Conservation (phyloP, 2,113 vertebrate genomes). For the Stomatorhinus ivindoensis region DNA sequence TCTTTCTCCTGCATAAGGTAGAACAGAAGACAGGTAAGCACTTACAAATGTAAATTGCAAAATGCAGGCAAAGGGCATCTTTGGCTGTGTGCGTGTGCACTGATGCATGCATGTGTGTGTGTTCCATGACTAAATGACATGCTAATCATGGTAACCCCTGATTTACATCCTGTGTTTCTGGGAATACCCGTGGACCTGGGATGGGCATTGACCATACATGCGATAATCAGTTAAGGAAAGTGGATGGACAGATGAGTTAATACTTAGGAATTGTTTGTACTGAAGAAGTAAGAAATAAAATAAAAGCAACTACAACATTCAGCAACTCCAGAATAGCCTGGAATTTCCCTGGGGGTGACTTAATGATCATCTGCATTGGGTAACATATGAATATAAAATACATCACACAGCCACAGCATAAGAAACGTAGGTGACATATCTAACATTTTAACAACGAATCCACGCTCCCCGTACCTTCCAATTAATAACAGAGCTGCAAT, state of each 20-base stretch:
- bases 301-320: neutral
- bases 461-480: too few relatives aligned
- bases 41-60: neutral
- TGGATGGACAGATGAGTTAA: neutral
- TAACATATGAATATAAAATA: too few relatives aligned
- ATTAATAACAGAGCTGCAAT: neutral
- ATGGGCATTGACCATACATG: neutral
- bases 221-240: neutral
- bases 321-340: neutral
- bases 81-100: neutral
- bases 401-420: too few relatives aligned
- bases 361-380: neutral
- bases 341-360: neutral
- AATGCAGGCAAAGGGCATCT: neutral
- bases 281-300: neutral
- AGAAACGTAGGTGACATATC: too few relatives aligned
- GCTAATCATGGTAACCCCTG: neutral
- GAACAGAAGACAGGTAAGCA: neutral
- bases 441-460: too few relatives aligned
- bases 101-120: neutral
- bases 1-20: slow-evolving; percentile 57
- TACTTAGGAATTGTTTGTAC: neutral
- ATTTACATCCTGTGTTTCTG: neutral
- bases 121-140: neutral
- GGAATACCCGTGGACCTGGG: neutral